phyloP scores from a whole-genome alignment of 2,888 invertebrate genomes.

The Tachina grossa region DNA sequence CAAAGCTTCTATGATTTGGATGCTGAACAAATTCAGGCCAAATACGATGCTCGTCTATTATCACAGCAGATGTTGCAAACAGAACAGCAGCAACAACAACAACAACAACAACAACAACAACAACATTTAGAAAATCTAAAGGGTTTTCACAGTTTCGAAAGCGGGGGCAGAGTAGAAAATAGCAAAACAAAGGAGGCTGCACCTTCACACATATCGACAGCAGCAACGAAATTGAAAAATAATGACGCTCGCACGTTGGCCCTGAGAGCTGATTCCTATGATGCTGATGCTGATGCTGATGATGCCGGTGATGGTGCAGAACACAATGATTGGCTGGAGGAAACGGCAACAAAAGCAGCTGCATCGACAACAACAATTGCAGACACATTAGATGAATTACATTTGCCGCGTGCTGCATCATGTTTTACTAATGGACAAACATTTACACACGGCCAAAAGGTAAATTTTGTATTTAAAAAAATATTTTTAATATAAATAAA shows the following conservation, averaged over 20 bases:
- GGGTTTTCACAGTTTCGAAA: slow-evolving; percentile 29
- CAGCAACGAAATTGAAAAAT: slow-evolving; percentile 63
- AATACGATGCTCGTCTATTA: slow-evolving; percentile 81
- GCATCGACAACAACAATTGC: slow-evolving; percentile 59
- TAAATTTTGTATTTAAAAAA: slow-evolving; percentile 66
- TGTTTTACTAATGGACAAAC: slow-evolving; percentile 81
- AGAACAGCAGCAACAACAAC: slow-evolving; percentile 73
- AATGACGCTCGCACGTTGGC: slow-evolving; percentile 53
- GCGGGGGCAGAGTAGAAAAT: background rate
- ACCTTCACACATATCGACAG: slow-evolving; percentile 21
- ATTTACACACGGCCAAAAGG: slow-evolving; percentile 83
- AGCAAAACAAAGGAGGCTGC: slow-evolving; percentile 29
- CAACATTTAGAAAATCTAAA: slow-evolving; percentile 56
- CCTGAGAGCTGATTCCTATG: slow-evolving; percentile 35
- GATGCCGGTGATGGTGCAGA: slow-evolving; percentile 67
- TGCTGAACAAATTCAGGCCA: slow-evolving; percentile 82
- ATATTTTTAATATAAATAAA: too few relatives aligned
- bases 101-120: slow-evolving; percentile 71
- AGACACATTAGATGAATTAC: slow-evolving; percentile 63
- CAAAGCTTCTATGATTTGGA: slow-evolving; percentile 82
- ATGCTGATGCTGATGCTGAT: slow-evolving; percentile 52
- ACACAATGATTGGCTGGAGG: slow-evolving; percentile 52
- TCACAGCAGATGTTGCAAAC: slow-evolving; percentile 79
- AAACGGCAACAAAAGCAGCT: slow-evolving; percentile 52
- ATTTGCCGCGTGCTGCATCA: slow-evolving; percentile 78